phyloP scores from a whole-genome alignment of 1,140 invertebrate species.

The Manduca sexta region DNA sequence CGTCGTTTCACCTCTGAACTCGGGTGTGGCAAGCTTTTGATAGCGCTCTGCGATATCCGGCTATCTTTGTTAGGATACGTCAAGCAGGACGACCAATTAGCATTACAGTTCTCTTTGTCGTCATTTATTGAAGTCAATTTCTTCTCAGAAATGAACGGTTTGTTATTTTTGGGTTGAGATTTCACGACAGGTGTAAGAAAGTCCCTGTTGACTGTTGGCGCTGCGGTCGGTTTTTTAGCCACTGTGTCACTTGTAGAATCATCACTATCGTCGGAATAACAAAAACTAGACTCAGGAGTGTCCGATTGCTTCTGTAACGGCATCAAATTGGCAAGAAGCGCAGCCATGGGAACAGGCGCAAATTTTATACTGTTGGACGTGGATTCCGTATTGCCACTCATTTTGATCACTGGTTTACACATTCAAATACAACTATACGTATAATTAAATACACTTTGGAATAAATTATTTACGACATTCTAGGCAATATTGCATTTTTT shows the following conservation, averaged over 20 bases:
- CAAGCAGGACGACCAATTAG: conserved; percentile 27
- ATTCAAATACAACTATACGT: not conserved
- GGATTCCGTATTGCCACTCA: conserved; percentile 54
- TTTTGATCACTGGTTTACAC: conserved; percentile 12
- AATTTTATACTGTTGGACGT: conserved; percentile 61
- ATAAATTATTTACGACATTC: too few relatives aligned
- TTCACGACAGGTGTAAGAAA: conserved; percentile 34
- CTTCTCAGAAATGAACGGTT: conserved; percentile 39
- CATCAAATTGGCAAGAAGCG: conserved; percentile 57
- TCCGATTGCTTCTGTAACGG: conserved; percentile 39
- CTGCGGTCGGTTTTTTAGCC: conserved; percentile 26
- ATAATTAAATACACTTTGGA: too few relatives aligned
- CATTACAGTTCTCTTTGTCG: conserved; percentile 45
- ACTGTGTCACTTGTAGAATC: conserved; percentile 40
- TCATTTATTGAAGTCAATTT: conserved; percentile 27
- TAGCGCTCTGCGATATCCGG: conserved; percentile 19
- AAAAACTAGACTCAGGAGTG: conserved; percentile 42
- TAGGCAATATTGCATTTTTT: too few relatives aligned
- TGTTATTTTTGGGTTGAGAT: conserved; percentile 27
- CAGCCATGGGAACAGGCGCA: conserved; percentile 64
- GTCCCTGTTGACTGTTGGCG: conserved; percentile 25
- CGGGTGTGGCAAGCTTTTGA: conserved; percentile 16
- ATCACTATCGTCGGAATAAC: conserved; percentile 42
- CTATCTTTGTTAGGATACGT: conserved; percentile 37
- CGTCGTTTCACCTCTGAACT: conserved; percentile 36